phyloP scores from a whole-genome alignment of 2,797 vertebrate genomes.

The Paramormyrops hopkinsi region DNA sequence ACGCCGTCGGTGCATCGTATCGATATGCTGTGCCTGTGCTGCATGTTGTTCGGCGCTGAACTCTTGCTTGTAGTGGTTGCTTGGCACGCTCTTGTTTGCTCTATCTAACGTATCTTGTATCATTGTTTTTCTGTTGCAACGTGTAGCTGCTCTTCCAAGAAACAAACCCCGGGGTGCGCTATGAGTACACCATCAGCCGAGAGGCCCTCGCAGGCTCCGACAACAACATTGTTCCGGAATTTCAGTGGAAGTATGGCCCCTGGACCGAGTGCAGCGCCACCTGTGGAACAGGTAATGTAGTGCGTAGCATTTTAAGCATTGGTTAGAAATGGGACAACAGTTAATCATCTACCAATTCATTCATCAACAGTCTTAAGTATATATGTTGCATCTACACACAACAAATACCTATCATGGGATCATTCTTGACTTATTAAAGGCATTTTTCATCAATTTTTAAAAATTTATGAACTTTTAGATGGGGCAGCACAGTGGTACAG shows the following conservation, averaged over 20 bases:
- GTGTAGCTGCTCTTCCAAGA: conserved; percentile 90
- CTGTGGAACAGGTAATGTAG: conserved; percentile 77
- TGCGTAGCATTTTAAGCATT: background rate
- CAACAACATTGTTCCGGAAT: conserved; percentile 48
- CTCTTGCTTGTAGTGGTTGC: background rate
- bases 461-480: background rate
- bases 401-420: background rate
- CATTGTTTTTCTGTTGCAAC: conserved; percentile 18
- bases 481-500: background rate
- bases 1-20: background rate
- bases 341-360: background rate
- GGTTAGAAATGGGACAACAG: background rate
- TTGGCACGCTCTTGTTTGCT: background rate
- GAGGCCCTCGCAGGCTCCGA: conserved; percentile 41
- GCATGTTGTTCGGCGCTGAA: background rate
- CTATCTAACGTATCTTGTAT: background rate
- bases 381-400: background rate
- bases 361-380: background rate
- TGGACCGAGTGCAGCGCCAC: conserved; percentile 85
- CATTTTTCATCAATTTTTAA: background rate
- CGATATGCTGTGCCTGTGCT: background rate
- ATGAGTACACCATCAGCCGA: conserved; percentile 83
- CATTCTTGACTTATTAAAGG: background rate
- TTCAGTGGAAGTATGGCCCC: conserved; percentile 80
- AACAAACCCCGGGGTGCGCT: conserved; percentile 83